Percentiles rank a stretch among this genome's conserved stretches.
Conservation (phyloP, 2,888 invertebrate species). For the Dasysyrphus albostriatus region DNA sequence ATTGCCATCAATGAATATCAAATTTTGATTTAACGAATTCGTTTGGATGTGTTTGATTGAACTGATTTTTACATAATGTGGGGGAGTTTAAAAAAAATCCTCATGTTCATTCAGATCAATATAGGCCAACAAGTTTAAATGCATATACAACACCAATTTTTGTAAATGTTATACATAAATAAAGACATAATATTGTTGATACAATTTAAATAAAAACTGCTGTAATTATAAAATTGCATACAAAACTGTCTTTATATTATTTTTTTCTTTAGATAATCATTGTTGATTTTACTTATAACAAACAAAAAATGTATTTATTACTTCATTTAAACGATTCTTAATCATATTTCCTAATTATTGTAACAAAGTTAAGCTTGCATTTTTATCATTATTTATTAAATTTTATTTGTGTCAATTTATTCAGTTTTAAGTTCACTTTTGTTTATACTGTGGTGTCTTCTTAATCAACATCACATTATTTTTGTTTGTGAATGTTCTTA, state of each 20-base stretch:
- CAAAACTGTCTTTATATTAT: slow-evolving; percentile 73
- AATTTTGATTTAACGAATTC: slow-evolving; percentile 3
- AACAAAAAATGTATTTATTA: slow-evolving; percentile 76
- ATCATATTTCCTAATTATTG: slow-evolving; percentile 33
- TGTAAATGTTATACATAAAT: slow-evolving; percentile 37
- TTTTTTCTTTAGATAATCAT: slow-evolving; percentile 82
- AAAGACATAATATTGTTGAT: slow-evolving; percentile 35
- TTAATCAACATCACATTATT: slow-evolving; percentile 20
- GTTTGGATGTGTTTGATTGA: slow-evolving; percentile 6
- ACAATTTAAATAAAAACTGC: slow-evolving; percentile 25
- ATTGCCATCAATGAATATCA: slow-evolving; percentile 68
- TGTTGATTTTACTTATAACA: slow-evolving; percentile 77
- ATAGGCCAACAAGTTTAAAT: not conserved
- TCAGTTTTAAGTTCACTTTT: slow-evolving; percentile 4
- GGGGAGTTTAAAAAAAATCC: not conserved
- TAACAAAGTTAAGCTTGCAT: slow-evolving; percentile 64
- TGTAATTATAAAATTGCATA: slow-evolving; percentile 73
- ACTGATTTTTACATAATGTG: not conserved
- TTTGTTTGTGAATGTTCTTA: slow-evolving; percentile 49
- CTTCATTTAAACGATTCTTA: slow-evolving; percentile 72
- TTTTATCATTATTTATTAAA: slow-evolving; percentile 31
- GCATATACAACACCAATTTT: slow-evolving; percentile 6
- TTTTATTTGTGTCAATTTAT: slow-evolving; percentile 35
- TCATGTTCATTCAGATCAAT: slow-evolving; percentile 5
- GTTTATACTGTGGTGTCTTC: slow-evolving; percentile 28